Evolutionary conservation across 2,888 invertebrate species (phyloP), one percentile per base, ranked within the genome.

Genomic region (Seira sanloemensis): DNA sequence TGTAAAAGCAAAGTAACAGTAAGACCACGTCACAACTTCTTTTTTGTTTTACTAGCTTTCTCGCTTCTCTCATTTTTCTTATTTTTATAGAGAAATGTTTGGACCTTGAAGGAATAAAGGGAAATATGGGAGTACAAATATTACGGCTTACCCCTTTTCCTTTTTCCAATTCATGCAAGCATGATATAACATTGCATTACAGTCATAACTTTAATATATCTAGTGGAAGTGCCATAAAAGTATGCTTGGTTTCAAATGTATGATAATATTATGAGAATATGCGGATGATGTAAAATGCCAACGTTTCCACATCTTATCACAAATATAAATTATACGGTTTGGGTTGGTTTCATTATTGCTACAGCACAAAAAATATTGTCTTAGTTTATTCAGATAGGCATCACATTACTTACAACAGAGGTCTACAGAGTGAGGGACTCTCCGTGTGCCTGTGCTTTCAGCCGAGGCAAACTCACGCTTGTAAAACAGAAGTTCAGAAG

Each of bases 141-240:
- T 76, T 46, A 4, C n/a, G n/a, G 24, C 62, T 26, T 68, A 78
- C 68, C 78, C 62, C 19, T 69, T 78, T 69, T 69, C 24, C 24
- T 27, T 24, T n/a, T n/a, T 50, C 68, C 76, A 77, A 37, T 68
- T 50, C 68, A 68, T 50, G 50, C 54, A 68, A 54, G 68, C 26
- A 54, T n/a, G 46, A 50, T 54, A 50, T 37, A 37, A 37, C 37
- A 37, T 37, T 37, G 37, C 37, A 37, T 69, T 71, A 26, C 73
- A 77, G 54, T 74, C 82, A 82, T 82, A 82, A 82, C 68, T 23
- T 76, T 82, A 76, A 82, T 82, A 82, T 75, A 82, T 82, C 82
- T 82, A 82, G 82, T 82, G 82, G 82, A 82, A 82, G 72, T 82
- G 82, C 76, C 77, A 77, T 82, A 72, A 82, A 82, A 82, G 77